Conservation (phyloP, 2,888 invertebrate species). For the Drosophila bunnanda region DNA sequence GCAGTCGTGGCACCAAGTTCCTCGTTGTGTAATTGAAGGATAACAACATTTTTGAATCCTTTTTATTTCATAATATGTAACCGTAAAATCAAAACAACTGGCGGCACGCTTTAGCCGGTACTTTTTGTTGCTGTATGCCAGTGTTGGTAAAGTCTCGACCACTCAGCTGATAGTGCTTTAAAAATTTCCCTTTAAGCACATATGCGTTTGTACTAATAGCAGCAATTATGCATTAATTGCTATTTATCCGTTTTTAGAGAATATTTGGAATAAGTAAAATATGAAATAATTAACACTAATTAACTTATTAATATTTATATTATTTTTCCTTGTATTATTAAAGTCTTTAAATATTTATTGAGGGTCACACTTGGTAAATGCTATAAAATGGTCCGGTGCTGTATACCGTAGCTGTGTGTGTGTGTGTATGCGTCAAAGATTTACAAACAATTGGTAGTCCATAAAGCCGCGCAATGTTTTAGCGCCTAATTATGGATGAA, state of each 20-base stretch:
- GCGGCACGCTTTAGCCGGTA: constrained; percentile 29
- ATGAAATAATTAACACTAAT: no score
- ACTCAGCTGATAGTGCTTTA: constrained; percentile 26
- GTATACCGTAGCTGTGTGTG: not conserved
- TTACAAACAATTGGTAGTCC: constrained; percentile 3
- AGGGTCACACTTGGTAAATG: no score
- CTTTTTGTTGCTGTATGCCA: constrained; percentile 1
- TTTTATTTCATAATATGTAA: constrained; percentile 21
- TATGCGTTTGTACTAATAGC: not conserved
- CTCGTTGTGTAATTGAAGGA: constrained; percentile 12
- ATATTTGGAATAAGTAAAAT: no score
- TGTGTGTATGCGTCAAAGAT: constrained; percentile 3
- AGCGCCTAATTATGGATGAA: constrained; percentile 62
- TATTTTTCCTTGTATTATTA: no score
- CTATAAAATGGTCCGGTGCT: not conserved
- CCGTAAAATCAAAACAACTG: constrained; percentile 28
- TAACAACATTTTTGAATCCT: constrained; percentile 27
- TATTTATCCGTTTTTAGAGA: no score
- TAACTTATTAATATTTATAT: no score
- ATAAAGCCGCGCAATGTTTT: constrained; percentile 38
- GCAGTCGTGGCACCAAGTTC: constrained; percentile 50
- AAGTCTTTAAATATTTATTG: no score
- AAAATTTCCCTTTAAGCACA: not conserved
- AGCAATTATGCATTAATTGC: not conserved
- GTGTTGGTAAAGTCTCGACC: constrained; percentile 13